Evolutionary conservation across 2,797 vertebrate genomes (phyloP).

Genomic region (Denticeps clupeoides): DNA sequence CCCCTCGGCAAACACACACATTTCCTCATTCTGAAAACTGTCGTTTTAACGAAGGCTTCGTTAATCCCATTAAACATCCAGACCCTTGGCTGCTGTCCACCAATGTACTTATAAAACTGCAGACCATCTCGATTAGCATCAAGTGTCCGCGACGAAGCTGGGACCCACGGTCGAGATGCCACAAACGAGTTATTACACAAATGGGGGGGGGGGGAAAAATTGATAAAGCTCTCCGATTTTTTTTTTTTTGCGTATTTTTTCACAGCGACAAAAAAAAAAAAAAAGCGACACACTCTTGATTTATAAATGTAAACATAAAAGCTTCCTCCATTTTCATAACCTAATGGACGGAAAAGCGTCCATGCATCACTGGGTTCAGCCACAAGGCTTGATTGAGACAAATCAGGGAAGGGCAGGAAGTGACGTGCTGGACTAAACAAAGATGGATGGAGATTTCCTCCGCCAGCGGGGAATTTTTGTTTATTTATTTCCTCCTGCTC

Average conservation of each 20-base stretch:
- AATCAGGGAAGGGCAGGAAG: constrained; percentile 3
- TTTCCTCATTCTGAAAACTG: too few species aligned
- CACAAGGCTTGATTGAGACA: background rate
- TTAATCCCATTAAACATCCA: constrained; percentile 12
- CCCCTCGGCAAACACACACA: background rate
- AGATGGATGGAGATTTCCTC: constrained; percentile 31
- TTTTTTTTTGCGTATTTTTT: too few species aligned
- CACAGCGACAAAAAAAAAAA: constrained; percentile 8
- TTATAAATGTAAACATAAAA: too few species aligned
- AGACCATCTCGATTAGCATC: constrained; percentile 38
- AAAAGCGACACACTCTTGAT: background rate
- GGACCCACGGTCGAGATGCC: constrained; percentile 33
- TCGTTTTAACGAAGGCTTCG: too few species aligned
- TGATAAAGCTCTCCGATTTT: too few species aligned
- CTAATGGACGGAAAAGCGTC: constrained; percentile 16
- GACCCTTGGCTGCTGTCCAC: constrained; percentile 18
- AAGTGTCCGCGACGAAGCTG: constrained; percentile 29
- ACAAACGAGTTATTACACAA: constrained; percentile 30
- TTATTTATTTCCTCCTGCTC: too few species aligned
- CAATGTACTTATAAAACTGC: constrained; percentile 29
- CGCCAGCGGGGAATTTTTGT: too few species aligned
- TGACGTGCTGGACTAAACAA: constrained; percentile 14
- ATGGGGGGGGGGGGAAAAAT: constrained; percentile 38
- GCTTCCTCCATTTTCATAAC: too few species aligned
- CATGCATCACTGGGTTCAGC: background rate